These are phyloP conservation scores for Nibea albiflora DNA, from an alignment of 2,113 vertebrate species.

Conservation along the genomic window DNA sequence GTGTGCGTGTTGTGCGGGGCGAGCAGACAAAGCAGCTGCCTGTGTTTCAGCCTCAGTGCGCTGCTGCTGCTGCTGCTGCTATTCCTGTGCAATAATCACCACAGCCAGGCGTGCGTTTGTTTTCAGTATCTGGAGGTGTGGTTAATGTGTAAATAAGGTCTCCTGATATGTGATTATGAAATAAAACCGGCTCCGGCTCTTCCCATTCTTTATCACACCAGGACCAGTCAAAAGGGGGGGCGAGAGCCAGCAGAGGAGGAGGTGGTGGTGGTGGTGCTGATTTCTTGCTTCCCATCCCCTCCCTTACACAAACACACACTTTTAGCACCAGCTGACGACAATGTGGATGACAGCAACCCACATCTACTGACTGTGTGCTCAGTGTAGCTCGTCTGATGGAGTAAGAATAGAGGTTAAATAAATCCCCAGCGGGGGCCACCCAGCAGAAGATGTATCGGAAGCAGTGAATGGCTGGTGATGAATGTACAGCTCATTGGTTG, in stretches of 20 bases:
- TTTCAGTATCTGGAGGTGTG: constrained; percentile 58
- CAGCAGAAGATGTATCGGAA: background rate
- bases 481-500: constrained; percentile 6
- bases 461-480: background rate
- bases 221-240: background rate
- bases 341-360: constrained; percentile 18
- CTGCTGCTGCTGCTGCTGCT: background rate
- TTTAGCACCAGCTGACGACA: background rate
- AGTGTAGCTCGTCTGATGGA: constrained; percentile 14
- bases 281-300: background rate
- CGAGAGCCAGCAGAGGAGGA: background rate
- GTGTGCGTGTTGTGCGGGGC: constrained; percentile 3
- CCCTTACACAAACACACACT: background rate
- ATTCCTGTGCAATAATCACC: constrained; percentile 28
- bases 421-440: constrained; percentile 17
- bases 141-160: constrained; percentile 43
- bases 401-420: constrained; percentile 22
- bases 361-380: constrained; percentile 15
- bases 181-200: background rate
- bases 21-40: constrained; percentile 53
- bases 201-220: background rate
- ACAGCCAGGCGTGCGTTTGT: constrained; percentile 59
- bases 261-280: background rate
- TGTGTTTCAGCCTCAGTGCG: constrained; percentile 36
- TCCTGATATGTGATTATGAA: constrained; percentile 27